A percentile compares a stretch with the other conserved stretches of the same genome.
These are phyloP conservation scores for Jordanella pulchra DNA, from an alignment of 2,797 vertebrate genomes.

Conservation along the genomic window DNA sequence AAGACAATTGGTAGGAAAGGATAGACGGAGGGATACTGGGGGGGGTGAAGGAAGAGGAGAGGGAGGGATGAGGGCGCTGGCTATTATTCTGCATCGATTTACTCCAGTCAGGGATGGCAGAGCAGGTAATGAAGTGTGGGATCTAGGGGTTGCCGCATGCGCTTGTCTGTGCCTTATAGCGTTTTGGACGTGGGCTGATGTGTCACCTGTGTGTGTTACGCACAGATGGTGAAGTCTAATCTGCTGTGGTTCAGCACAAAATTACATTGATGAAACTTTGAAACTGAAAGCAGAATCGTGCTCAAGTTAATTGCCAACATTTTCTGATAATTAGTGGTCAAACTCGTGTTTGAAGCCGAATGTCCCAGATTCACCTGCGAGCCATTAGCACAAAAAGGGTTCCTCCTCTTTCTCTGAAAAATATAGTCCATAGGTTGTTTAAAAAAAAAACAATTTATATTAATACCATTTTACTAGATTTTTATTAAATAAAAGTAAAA, in stretches of 20 bases:
- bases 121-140: slow-evolving; percentile 77
- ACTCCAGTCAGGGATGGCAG: slow-evolving; percentile 75
- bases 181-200: slow-evolving; percentile 60
- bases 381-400: not conserved
- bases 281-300: not conserved
- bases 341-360: not conserved
- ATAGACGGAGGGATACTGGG: slow-evolving; percentile 28
- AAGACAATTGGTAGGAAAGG: slow-evolving; percentile 12
- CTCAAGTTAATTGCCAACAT: not conserved
- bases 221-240: slow-evolving; percentile 44
- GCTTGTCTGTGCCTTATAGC: slow-evolving; percentile 65
- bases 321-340: slow-evolving; percentile 6
- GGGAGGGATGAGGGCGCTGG: slow-evolving; percentile 56
- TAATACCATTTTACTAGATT: slow-evolving; percentile 15
- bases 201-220: slow-evolving; percentile 49
- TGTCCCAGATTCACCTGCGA: not conserved
- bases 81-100: slow-evolving; percentile 80
- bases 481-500: not conserved
- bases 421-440: slow-evolving; percentile 1
- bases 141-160: slow-evolving; percentile 68
- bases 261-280: slow-evolving; percentile 22
- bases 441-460: slow-evolving; percentile 1
- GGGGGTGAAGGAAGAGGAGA: slow-evolving; percentile 35
- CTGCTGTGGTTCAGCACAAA: slow-evolving; percentile 31
- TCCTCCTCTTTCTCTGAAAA: not conserved